Evolutionary conservation across 2,888 invertebrate genomes (phyloP).

Genomic region (Stegana nigrithorax): DNA sequence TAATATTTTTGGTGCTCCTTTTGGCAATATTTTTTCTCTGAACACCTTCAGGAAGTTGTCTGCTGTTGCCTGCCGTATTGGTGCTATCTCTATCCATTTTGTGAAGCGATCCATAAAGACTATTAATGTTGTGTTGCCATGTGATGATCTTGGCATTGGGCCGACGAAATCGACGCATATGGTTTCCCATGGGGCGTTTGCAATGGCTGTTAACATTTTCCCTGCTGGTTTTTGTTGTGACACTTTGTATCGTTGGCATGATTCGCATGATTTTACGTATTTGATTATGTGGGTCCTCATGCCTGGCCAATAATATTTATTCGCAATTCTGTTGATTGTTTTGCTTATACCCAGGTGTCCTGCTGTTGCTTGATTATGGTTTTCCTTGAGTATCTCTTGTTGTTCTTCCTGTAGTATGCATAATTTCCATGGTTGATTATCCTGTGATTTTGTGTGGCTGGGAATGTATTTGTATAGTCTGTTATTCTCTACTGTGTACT

Average conservation of each 20-base stretch:
- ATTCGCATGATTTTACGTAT: slow-evolving; percentile 19
- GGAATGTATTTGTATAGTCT: slow-evolving; percentile 18
- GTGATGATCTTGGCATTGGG: slow-evolving; percentile 10
- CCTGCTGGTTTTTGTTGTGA: slow-evolving; percentile 17
- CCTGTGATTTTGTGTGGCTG: neutral
- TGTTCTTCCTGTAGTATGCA: slow-evolving; percentile 1
- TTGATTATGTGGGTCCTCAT: slow-evolving; percentile 15
- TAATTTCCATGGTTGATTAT: slow-evolving; percentile 19
- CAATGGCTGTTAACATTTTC: slow-evolving; percentile 3
- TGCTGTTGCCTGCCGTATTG: slow-evolving; percentile 5
- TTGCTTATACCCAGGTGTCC: slow-evolving; percentile 30
- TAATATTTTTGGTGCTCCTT: too few species aligned
- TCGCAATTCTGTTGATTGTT: slow-evolving; percentile 14
- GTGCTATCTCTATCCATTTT: slow-evolving; percentile 19
- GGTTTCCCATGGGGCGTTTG: neutral
- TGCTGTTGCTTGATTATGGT: slow-evolving; percentile 22
- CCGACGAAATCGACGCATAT: slow-evolving; percentile 16
- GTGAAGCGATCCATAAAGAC: slow-evolving; percentile 14
- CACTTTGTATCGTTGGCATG: slow-evolving; percentile 26
- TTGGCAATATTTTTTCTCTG: neutral
- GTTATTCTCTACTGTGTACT: slow-evolving; percentile 9
- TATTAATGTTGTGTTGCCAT: slow-evolving; percentile 15
- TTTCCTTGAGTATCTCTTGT: slow-evolving; percentile 17
- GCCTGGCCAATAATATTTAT: slow-evolving; percentile 31
- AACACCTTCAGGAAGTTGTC: slow-evolving; percentile 11